Evolutionary conservation across 2,797 vertebrate genomes (phyloP).

Genomic region (Centroberyx gerrardi): DNA sequence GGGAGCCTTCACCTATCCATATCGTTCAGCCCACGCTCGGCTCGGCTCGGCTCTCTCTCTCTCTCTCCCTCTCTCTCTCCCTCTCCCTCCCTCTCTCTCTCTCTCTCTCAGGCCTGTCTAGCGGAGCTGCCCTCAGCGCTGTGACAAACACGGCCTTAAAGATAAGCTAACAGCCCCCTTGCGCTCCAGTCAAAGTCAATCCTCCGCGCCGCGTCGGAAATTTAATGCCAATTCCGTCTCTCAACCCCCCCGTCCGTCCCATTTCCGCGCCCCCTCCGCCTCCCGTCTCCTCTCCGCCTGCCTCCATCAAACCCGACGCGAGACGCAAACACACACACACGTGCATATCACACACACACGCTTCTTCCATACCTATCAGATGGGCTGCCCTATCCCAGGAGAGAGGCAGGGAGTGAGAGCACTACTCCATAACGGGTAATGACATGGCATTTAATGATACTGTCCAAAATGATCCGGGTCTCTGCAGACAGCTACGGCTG

Average conservation of each 20-base stretch:
- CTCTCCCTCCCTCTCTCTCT: conserved; percentile 5
- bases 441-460: conserved; percentile 99
- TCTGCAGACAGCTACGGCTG: conserved; percentile 92
- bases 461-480: conserved; percentile 98
- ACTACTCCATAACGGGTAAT: conserved; percentile 95
- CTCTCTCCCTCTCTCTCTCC: conserved; percentile 48
- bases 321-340: conserved; percentile 23
- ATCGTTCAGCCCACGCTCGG: conserved; percentile 92
- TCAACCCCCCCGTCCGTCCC: conserved; percentile 75
- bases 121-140: conserved; percentile 87
- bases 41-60: conserved; percentile 62
- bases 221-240: conserved; percentile 96
- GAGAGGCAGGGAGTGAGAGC: conserved; percentile 84
- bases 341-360: conserved; percentile 72
- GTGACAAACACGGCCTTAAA: conserved; percentile 99
- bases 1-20: conserved; percentile 99
- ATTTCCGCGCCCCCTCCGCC: conserved; percentile 65
- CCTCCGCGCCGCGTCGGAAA: conserved; percentile 92
- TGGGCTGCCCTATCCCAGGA: conserved; percentile 75
- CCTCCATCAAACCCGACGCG: conserved; percentile 57
- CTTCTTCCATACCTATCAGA: conserved; percentile 73
- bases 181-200: conserved; percentile 96
- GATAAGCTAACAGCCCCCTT: conserved; percentile 90
- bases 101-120: conserved; percentile 83
- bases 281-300: conserved; percentile 52